A percentile compares a stretch with the other conserved stretches of the same genome.
phyloP scores from a whole-genome alignment of 2,797 vertebrate genomes.

The Scomberomorus guttatus region DNA sequence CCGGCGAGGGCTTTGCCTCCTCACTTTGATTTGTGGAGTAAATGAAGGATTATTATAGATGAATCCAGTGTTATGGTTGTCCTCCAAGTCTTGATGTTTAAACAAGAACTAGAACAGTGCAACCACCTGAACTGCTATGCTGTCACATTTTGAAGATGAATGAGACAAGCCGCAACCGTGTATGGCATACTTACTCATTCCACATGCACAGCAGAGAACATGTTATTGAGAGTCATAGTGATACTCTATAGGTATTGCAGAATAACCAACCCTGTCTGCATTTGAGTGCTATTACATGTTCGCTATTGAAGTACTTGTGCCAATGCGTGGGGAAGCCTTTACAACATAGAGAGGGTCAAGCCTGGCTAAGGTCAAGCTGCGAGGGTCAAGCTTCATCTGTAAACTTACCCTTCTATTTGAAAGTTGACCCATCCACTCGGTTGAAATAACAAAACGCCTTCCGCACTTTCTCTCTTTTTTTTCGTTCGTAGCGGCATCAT shows the following conservation, averaged over 20 bases:
- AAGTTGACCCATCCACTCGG: slow-evolving; percentile 43
- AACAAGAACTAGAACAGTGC: slow-evolving; percentile 50
- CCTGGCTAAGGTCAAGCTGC: slow-evolving; percentile 29
- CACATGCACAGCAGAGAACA: slow-evolving; percentile 13
- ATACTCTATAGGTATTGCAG: neutral
- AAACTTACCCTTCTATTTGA: slow-evolving; percentile 39
- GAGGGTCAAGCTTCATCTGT: slow-evolving; percentile 42
- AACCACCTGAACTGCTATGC: slow-evolving; percentile 43
- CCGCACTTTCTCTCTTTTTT: neutral
- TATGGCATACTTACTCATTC: slow-evolving; percentile 15
- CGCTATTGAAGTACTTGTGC: slow-evolving; percentile 21
- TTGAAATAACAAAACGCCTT: slow-evolving; percentile 53
- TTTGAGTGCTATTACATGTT: slow-evolving; percentile 56
- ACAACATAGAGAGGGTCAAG: slow-evolving; percentile 30
- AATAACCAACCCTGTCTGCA: slow-evolving; percentile 17
- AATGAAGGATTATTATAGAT: slow-evolving; percentile 72
- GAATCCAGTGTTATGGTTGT: slow-evolving; percentile 63
- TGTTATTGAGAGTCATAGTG: slow-evolving; percentile 9
- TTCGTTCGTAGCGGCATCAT: slow-evolving; percentile 23
- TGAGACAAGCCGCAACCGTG: slow-evolving; percentile 7
- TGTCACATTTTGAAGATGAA: slow-evolving; percentile 49
- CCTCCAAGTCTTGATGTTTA: slow-evolving; percentile 63
- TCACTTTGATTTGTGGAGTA: slow-evolving; percentile 65
- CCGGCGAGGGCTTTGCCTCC: slow-evolving; percentile 46
- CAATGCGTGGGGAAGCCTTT: slow-evolving; percentile 37